Evolutionary conservation across 2,888 invertebrate genomes (phyloP), one percentile per base, ranked within the genome.

Genomic region (Tipula confusa): DNA sequence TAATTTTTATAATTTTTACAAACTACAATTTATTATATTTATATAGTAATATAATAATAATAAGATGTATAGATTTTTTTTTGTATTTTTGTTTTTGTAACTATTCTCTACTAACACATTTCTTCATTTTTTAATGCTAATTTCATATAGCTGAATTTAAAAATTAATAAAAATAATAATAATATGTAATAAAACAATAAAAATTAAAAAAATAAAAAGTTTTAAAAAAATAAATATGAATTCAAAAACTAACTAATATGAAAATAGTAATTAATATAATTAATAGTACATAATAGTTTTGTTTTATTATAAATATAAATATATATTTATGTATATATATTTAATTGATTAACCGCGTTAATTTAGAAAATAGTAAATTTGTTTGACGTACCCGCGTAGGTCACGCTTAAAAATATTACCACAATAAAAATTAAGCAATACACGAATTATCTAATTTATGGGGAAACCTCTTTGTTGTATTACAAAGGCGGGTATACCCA

Each of bases 221-320:
- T 64, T 64, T 64, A 64, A 64, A 64, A 64, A 64, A 64, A 64
- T 64, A 64, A 64, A 64, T 64, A 64, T n/a, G 24, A 64, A 64
- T 64, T 64, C 9, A 64, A 64, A 24, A 64, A 18, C 43, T 43
- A 43, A 43, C 24, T 64, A 64, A 64, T 24, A 64, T 64, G 24
- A 64, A 24, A 64, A 43, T 43, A 43, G 15, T 43, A 43, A 64
- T 64, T 64, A 64, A 64, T 64, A 64, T 64, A 64, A 64, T 64
- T 64, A 64, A 64, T 64, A 43, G 43, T 43, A 43, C 43, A 64
- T 64, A 64, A 43, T 43, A 64, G 64, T 64, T 24, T 24, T 15
- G 2, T 43, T 64, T 24, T 64, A 24, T 64, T 64, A 43, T n/a
- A n/a, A n/a, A n/a, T n/a, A n/a, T n/a, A n/a, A n/a, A n/a, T n/a